A percentile compares a stretch with the other conserved stretches of the same genome.
Evolutionary conservation across 2,888 invertebrate genomes (phyloP).

Genomic region (Calameuta pallipes): DNA sequence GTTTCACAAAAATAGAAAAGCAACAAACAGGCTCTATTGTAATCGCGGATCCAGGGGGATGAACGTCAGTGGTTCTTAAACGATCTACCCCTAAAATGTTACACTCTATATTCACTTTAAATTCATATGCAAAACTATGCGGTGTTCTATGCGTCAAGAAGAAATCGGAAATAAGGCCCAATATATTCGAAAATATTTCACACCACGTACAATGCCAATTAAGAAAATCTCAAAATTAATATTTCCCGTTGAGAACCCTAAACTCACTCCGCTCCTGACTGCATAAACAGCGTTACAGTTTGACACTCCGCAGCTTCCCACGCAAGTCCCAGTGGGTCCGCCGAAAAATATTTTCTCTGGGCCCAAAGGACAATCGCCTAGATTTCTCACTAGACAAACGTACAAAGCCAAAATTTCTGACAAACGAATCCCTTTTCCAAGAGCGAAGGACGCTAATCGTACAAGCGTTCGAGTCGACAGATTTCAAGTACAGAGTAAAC

Average conservation of each 20-base stretch:
- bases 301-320: conserved; percentile 25
- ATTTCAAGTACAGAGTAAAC: neutral
- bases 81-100: neutral
- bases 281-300: conserved; percentile 31
- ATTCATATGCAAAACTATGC: neutral
- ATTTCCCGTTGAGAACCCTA: neutral
- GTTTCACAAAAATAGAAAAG: conserved; percentile 32
- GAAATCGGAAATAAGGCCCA: neutral
- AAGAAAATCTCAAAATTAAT: neutral
- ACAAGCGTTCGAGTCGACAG: neutral
- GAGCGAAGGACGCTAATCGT: neutral
- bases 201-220: neutral
- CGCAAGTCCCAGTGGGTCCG: conserved; percentile 31
- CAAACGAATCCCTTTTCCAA: neutral
- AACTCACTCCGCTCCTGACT: neutral
- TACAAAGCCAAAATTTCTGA: neutral
- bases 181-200: no score
- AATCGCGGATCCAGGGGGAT: conserved; percentile 27
- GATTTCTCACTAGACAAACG: neutral
- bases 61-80: conserved; percentile 1
- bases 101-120: neutral
- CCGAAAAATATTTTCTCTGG: conserved; percentile 40
- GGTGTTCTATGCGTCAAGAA: neutral
- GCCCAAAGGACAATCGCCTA: conserved; percentile 28
- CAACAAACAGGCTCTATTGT: conserved; percentile 31